A percentile compares a stretch with the other conserved stretches of the same genome.
These are phyloP conservation scores for Hyperoplus lanceolatus DNA, from an alignment of 2,797 vertebrate species.

Conservation along the genomic window DNA sequence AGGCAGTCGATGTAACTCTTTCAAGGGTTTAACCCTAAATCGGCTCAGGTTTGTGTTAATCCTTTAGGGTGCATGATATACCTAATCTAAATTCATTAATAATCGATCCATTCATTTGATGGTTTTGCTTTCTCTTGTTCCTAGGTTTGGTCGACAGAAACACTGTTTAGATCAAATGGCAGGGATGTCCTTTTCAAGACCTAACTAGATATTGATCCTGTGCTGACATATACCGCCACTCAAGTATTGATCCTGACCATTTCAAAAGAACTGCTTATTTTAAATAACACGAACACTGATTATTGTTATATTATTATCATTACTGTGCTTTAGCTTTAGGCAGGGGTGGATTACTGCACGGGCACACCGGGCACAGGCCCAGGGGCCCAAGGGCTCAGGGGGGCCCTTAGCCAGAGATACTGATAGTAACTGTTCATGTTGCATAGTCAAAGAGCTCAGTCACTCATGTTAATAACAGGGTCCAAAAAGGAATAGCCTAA, in stretches of 20 bases:
- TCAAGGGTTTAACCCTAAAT: constrained; percentile 4
- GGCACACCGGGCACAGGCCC: no score
- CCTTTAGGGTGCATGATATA: not conserved
- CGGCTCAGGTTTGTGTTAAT: not conserved
- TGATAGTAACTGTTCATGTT: no score
- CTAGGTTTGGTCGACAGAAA: constrained; percentile 10
- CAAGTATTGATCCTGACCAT: constrained; percentile 33
- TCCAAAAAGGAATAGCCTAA: no score
- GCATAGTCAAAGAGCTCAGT: no score
- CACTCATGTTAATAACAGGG: no score
- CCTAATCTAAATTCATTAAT: not conserved
- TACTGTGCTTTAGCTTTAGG: no score
- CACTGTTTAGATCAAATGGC: constrained; percentile 21
- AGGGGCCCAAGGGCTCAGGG: no score
- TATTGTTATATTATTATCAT: not conserved
- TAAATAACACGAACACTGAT: no score
- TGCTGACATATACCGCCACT: constrained; percentile 36
- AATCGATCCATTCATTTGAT: constrained; percentile 16
- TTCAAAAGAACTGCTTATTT: constrained; percentile 9
- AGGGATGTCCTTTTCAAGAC: constrained; percentile 10
- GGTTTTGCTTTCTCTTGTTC: constrained; percentile 13
- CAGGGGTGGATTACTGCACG: no score
- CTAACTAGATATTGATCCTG: constrained; percentile 65
- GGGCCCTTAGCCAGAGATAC: no score
- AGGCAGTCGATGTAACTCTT: not conserved